Percentiles rank a stretch among this genome's conserved stretches.
Evolutionary conservation across 2,888 invertebrate species (phyloP).

Genomic region (Sphinx pinastri): DNA sequence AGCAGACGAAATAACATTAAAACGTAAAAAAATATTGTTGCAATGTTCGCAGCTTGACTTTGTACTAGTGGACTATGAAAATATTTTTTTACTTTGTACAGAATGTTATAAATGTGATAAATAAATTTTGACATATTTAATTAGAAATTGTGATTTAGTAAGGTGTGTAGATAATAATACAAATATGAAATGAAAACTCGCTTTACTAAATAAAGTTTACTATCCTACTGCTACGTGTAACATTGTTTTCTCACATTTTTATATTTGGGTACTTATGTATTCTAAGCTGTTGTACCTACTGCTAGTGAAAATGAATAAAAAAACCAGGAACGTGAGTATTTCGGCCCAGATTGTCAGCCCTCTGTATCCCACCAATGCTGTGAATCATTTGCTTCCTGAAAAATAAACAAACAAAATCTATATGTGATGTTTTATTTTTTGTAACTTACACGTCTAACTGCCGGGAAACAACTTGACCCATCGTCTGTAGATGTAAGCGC

Average conservation of each 20-base stretch:
- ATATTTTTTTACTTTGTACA: constrained; percentile 84
- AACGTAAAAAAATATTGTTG: constrained; percentile 49
- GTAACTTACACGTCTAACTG: background rate
- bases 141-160: constrained; percentile 81
- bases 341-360: constrained; percentile 79
- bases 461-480: too few relatives aligned
- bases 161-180: constrained; percentile 77
- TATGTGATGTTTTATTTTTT: constrained; percentile 26
- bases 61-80: constrained; percentile 75
- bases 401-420: constrained; percentile 82
- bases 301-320: constrained; percentile 62
- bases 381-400: constrained; percentile 84
- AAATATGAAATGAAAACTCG: constrained; percentile 67
- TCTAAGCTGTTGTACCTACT: constrained; percentile 75
- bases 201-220: constrained; percentile 76
- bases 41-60: constrained; percentile 70
- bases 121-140: constrained; percentile 75
- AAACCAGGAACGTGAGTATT: constrained; percentile 72
- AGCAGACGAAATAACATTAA: constrained; percentile 46
- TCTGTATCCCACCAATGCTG: constrained; percentile 83
- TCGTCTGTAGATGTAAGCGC: too few relatives aligned
- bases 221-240: constrained; percentile 69
- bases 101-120: constrained; percentile 82
- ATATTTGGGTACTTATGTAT: constrained; percentile 79
- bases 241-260: constrained; percentile 77